Percentiles rank a stretch among this genome's conserved stretches.
Evolutionary conservation across 2,113 vertebrate species (phyloP).

Genomic region (Pleuronectes platessa): DNA sequence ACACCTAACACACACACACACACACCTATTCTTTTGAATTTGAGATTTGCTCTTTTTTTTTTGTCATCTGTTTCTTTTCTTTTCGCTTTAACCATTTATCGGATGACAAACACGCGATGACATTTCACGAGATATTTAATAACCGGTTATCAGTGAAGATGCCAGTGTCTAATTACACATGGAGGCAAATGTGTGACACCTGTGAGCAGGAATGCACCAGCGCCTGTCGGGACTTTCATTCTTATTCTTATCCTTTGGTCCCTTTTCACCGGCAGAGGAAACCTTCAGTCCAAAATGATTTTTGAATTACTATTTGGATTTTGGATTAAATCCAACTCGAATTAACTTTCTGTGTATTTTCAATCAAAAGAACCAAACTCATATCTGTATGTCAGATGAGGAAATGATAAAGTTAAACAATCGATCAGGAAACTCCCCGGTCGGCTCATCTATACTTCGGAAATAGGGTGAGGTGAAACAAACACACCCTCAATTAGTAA

Average conservation of each 20-base stretch:
- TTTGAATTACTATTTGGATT: neutral
- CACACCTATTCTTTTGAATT: neutral
- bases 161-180: neutral
- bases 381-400: neutral
- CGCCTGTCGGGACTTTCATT: constrained; percentile 10
- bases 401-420: no score
- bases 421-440: neutral
- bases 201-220: constrained; percentile 1
- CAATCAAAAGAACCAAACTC: no score
- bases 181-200: neutral
- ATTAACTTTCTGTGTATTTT: neutral
- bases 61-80: neutral
- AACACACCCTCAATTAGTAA: neutral
- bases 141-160: neutral
- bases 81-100: neutral
- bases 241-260: no score
- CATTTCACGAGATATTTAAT: neutral
- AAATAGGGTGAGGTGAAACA: neutral
- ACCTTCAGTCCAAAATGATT: neutral
- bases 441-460: neutral
- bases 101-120: neutral
- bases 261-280: neutral
- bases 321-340: neutral
- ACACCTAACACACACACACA: neutral
- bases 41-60: neutral